These are phyloP conservation scores for Atta colombica DNA, from an alignment of 1,140 invertebrate genomes.

Conservation along the genomic window DNA sequence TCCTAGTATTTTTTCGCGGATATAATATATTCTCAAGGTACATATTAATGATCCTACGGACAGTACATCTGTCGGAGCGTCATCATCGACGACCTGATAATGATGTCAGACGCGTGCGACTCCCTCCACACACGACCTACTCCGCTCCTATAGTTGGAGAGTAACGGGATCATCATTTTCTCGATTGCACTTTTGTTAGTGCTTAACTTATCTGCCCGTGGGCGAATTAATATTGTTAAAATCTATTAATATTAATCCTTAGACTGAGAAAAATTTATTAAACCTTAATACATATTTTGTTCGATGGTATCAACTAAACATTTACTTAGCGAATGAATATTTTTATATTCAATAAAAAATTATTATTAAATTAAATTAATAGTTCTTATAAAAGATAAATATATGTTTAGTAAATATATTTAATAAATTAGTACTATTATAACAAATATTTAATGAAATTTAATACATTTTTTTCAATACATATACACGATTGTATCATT, in stretches of 20 bases:
- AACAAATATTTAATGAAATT: too few species aligned
- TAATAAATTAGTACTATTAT: too few species aligned
- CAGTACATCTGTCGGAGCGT: slow-evolving; percentile 59
- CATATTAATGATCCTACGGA: slow-evolving; percentile 75
- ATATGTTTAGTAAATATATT: too few species aligned
- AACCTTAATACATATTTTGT: too few species aligned
- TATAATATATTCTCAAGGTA: background rate
- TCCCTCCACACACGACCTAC: slow-evolving; percentile 47
- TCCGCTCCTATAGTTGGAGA: slow-evolving; percentile 35
- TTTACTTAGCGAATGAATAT: too few species aligned
- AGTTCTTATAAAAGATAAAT: too few species aligned
- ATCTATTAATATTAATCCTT: background rate
- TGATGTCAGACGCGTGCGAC: slow-evolving; percentile 42
- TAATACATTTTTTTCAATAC: too few species aligned
- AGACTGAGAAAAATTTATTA: too few species aligned
- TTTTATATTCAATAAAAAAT: too few species aligned
- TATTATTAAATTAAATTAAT: too few species aligned
- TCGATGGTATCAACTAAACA: too few species aligned
- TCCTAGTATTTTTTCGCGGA: slow-evolving; percentile 45
- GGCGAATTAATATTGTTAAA: slow-evolving; percentile 11
- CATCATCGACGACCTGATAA: slow-evolving; percentile 65
- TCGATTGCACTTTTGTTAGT: slow-evolving; percentile 39
- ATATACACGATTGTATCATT: too few species aligned
- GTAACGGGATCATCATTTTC: slow-evolving; percentile 62
- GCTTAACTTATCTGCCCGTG: background rate